Conservation (phyloP, 2,113 vertebrate species). For the Pholis gunnellus region DNA sequence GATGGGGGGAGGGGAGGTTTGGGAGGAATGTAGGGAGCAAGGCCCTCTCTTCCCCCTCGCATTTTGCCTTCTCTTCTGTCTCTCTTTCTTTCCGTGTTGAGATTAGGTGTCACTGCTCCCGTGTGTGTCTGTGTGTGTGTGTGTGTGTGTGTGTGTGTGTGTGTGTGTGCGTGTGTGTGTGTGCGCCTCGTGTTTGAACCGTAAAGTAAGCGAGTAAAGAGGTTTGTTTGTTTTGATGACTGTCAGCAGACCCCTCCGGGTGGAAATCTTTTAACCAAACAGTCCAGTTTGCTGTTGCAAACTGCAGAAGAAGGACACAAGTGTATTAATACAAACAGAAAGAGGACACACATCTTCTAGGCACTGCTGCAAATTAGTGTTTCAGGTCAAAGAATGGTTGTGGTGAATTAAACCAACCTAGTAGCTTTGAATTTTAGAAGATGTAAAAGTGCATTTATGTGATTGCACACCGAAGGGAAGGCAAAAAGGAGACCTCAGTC, state of each 20-base stretch:
- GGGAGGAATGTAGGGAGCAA: slow-evolving; percentile 90
- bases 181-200: slow-evolving; percentile 65
- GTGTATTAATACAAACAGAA: slow-evolving; percentile 59
- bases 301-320: slow-evolving; percentile 48
- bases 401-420: slow-evolving; percentile 1
- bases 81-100: slow-evolving; percentile 53
- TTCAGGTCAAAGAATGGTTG: slow-evolving; percentile 27
- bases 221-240: slow-evolving; percentile 75
- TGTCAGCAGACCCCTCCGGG: slow-evolving; percentile 54
- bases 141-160: slow-evolving; percentile 36
- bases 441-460: slow-evolving; percentile 44
- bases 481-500: slow-evolving; percentile 60
- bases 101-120: slow-evolving; percentile 73
- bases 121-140: slow-evolving; percentile 37
- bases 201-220: slow-evolving; percentile 53
- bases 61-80: slow-evolving; percentile 29
- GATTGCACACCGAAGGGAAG: slow-evolving; percentile 34
- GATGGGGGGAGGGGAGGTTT: slow-evolving; percentile 79
- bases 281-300: slow-evolving; percentile 61
- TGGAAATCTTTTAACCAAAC: slow-evolving; percentile 75
- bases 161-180: background rate
- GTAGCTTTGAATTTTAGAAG: background rate
- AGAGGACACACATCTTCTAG: slow-evolving; percentile 14
- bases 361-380: slow-evolving; percentile 13
- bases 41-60: slow-evolving; percentile 72